Base-by-base conservation (phyloP, 2,888 invertebrate genomes). In the Amblyteles armatorius region DNA sequence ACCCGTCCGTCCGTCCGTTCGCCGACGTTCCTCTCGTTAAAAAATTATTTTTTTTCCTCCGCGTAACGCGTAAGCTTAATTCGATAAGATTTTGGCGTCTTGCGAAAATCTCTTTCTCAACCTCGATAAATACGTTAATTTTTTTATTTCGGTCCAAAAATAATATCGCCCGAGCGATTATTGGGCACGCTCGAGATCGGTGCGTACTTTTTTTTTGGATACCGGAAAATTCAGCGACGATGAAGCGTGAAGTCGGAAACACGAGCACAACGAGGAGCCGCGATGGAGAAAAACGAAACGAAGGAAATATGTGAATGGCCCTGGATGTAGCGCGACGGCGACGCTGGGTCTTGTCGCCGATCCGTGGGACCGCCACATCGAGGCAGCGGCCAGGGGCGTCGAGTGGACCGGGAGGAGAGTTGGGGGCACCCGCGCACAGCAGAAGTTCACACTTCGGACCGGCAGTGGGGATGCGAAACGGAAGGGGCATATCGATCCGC, bases 331-430 rank as follows among this genome's bases (percentile, higher is more conserved):
- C 77, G 82, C 77, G 77, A 82, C 77, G 77, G 67, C 40, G 71
- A 71, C 26, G 60, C 60, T 60, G 29, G 29, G 29, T 60, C 60
- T 29, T 60, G 60, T 60, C 60, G 29, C n/a, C 60, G 60, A 60
- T 57, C 82, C 82, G 82, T 77, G 82, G 77, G 82, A 82, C 60
- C 60, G 60, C 26, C 60, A 29, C 60, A 29, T 60, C 60, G 82
- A 77, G 63, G 71, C 82, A 60, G 48, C 65, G 79, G 71, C 79
- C 71, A 71, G 77, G 82, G 77, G 69, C 77, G 72, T 60, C 65
- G 72, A 57, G 77, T 72, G 50, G 55, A 52, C 78, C 76, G 29
- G 19, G 44, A 65, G 44, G 71, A 79, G 71, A 69, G 48, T 48
- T 36, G 63, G 29, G 26, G 60, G 26, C 60, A 60, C 29, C 60